Base-by-base conservation (phyloP, 1,140 invertebrate species). In the Neodiprion fabricii region DNA sequence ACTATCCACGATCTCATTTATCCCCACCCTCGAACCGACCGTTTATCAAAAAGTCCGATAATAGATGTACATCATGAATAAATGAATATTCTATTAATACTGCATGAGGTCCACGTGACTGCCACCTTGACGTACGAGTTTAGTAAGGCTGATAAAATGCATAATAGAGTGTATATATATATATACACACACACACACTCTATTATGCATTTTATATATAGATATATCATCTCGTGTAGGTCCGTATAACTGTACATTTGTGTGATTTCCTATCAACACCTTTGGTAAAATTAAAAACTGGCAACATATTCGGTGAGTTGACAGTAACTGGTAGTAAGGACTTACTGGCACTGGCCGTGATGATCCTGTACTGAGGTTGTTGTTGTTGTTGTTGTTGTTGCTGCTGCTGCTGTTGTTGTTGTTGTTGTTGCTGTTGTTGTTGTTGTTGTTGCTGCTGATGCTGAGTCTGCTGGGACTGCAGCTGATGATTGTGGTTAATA, bases 311-410 rank as follows among this genome's bases (percentile, higher is more conserved):
- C 61, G 61, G 1, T 40, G 28, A 40, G 28, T 40, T 40, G 28
- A 40, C 28, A 40, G 28, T 40, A 40, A 40, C 2, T 40, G 1
- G 5, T 53, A 61, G 5, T 8, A 48, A 12, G 12, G 65, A 86
- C 85, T 86, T 84, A 87, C 86, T 83, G 65, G 80, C 73, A 70
- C 82, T 87, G 14, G 84, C 79, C 49, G 86, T 74, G 74, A 86
- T 79, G 66, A 86, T 83, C 68, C 86, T 85, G 77, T 83, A 87
- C 74, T 86, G 86, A 21, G 82, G 82, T 9, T 80, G 81, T 28
- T 82, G 81, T 70, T 79, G 79, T 74, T 83, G 83, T 61, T 83
- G 81, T 53, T 80, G 80, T n/a, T 85, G 85, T 21, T 21, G 17
- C 17, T 17, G 17, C 17, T 17, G 17, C 1, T n/a, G n/a, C n/a